phyloP scores from a whole-genome alignment of 1,140 invertebrate species.

The Drosophila burlai region DNA sequence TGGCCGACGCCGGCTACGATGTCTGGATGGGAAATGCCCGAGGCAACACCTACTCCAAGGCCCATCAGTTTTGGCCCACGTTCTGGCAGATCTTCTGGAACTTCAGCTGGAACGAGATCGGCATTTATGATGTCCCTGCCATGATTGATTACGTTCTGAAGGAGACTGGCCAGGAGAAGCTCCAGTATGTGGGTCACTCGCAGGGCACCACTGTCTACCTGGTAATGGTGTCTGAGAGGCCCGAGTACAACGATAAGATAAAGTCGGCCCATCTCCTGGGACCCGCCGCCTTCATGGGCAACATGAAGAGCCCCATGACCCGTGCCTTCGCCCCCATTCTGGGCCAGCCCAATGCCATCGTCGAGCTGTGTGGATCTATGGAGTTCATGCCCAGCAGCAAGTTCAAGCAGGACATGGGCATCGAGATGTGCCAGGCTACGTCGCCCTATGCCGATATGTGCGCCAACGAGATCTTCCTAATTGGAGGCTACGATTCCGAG shows the following conservation, averaged over 20 bases:
- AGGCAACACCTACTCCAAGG: slow-evolving; percentile 88
- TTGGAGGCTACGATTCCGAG: slow-evolving; percentile 86
- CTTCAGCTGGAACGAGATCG: slow-evolving; percentile 90
- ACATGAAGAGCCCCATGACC: slow-evolving; percentile 84
- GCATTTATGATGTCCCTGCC: slow-evolving; percentile 89
- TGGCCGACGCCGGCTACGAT: slow-evolving; percentile 90
- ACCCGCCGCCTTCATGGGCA: slow-evolving; percentile 86
- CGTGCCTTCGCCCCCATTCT: slow-evolving; percentile 67
- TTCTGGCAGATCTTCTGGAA: slow-evolving; percentile 85
- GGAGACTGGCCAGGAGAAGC: slow-evolving; percentile 86
- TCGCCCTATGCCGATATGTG: slow-evolving; percentile 86
- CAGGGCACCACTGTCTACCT: slow-evolving; percentile 88
- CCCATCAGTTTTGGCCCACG: slow-evolving; percentile 85
- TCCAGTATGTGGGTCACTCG: slow-evolving; percentile 89
- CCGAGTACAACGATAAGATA: slow-evolving; percentile 87
- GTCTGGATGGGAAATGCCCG: slow-evolving; percentile 88
- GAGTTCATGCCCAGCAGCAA: slow-evolving; percentile 86
- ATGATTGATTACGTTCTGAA: slow-evolving; percentile 89
- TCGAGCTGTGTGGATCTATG: slow-evolving; percentile 85
- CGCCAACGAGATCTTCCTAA: slow-evolving; percentile 86
- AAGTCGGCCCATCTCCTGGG: slow-evolving; percentile 86
- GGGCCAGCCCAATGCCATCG: slow-evolving; percentile 78
- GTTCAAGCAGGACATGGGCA: slow-evolving; percentile 85
- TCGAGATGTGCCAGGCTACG: slow-evolving; percentile 85
- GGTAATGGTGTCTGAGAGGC: slow-evolving; percentile 86